Percentiles rank a stretch among this genome's conserved stretches.
phyloP scores from a whole-genome alignment of 2,888 invertebrate genomes.

The Nemoura dubitans region DNA sequence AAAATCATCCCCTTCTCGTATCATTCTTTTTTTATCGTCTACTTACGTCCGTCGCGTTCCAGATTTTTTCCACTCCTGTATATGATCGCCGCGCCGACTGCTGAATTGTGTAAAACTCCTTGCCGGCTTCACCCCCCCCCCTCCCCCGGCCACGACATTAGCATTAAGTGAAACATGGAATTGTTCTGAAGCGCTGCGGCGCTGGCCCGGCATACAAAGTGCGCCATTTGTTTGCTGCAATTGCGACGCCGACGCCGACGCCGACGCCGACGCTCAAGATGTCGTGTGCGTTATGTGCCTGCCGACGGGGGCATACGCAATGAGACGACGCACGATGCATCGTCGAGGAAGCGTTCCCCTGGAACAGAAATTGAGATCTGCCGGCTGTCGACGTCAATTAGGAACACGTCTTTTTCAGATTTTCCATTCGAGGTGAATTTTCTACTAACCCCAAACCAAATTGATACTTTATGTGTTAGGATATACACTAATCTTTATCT shows the following conservation, averaged over 20 bases:
- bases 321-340: background rate
- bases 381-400: background rate
- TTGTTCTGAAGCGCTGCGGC: constrained; percentile 34
- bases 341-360: background rate
- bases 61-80: constrained; percentile 23
- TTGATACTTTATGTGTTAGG: too few relatives aligned
- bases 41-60: constrained; percentile 30
- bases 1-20: constrained; percentile 25
- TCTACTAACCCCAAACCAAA: too few relatives aligned
- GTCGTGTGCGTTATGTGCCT: background rate
- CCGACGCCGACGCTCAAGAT: background rate
- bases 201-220: constrained; percentile 34
- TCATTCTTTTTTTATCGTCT: constrained; percentile 31
- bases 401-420: too few relatives aligned
- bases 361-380: background rate
- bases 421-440: too few relatives aligned
- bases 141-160: constrained; percentile 14
- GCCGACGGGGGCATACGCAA: constrained; percentile 30
- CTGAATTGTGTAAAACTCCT: constrained; percentile 7
- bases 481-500: too few relatives aligned
- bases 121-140: background rate
- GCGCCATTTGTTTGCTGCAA: constrained; percentile 36
- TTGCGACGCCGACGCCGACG: background rate
- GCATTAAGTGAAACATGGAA: constrained; percentile 43
- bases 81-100: background rate